Conservation (phyloP, 2,888 invertebrate species). For the Hydrotaea diabolus region DNA sequence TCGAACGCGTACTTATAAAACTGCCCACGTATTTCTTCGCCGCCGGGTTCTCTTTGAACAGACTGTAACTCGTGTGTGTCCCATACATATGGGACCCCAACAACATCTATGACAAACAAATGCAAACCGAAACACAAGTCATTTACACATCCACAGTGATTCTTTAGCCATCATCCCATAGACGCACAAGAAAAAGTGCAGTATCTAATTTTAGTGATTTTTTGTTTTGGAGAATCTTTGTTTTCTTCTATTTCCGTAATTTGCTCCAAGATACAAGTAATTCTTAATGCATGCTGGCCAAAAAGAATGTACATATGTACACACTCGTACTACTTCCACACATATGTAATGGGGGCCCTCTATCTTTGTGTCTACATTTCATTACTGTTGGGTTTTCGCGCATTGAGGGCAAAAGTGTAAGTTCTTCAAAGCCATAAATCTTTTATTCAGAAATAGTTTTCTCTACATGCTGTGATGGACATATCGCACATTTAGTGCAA, state of each 20-base stretch:
- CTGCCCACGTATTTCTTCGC: too few species aligned
- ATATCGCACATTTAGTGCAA: too few species aligned
- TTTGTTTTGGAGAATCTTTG: conserved; percentile 35
- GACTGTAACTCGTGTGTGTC: too few species aligned
- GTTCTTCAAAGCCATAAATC: conserved; percentile 7
- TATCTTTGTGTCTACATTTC: not conserved
- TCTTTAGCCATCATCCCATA: conserved; percentile 8
- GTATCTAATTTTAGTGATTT: conserved; percentile 56
- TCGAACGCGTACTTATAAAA: too few species aligned
- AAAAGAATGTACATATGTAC: not conserved
- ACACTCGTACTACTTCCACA: too few species aligned
- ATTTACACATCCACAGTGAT: conserved; percentile 26
- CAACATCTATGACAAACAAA: too few species aligned
- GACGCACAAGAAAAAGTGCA: conserved; percentile 49
- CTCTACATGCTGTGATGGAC: not conserved
- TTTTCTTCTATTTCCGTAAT: conserved; percentile 13
- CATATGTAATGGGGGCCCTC: not conserved
- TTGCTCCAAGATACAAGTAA: not conserved
- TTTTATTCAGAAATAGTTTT: not conserved
- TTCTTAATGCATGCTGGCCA: not conserved
- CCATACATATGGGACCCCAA: too few species aligned
- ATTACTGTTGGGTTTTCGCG: not conserved
- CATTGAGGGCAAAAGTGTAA: conserved; percentile 6
- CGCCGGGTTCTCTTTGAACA: too few species aligned
- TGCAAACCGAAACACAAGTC: too few species aligned